Conservation (phyloP, 2,797 vertebrate species). For the Rhodeus uyekii region DNA sequence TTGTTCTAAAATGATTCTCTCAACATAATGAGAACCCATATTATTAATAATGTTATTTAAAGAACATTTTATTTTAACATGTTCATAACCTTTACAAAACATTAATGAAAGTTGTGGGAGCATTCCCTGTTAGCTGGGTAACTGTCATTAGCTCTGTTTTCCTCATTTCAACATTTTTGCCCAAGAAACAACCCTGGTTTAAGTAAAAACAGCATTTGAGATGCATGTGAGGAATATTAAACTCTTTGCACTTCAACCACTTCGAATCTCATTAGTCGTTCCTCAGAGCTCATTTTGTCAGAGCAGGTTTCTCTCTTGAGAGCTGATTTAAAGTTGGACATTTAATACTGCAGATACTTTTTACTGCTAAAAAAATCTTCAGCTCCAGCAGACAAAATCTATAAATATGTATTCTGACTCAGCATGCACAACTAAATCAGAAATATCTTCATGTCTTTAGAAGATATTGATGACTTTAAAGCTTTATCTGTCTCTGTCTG, state of each 20-base stretch:
- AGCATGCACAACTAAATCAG: not conserved
- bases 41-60: too few relatives aligned
- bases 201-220: not conserved
- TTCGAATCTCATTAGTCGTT: conserved; percentile 1
- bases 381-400: conserved; percentile 34
- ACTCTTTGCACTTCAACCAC: conserved; percentile 13
- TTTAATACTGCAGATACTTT: conserved; percentile 38
- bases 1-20: too few relatives aligned
- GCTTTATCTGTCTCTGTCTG: not conserved
- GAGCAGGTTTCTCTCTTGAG: conserved; percentile 24
- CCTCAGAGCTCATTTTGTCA: not conserved
- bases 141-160: not conserved
- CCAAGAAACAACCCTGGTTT: not conserved
- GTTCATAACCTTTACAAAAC: too few relatives aligned
- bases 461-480: not conserved
- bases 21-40: too few relatives aligned
- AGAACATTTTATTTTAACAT: too few relatives aligned
- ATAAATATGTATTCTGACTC: conserved; percentile 37
- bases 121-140: not conserved
- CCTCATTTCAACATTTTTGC: not conserved
- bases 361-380: conserved; percentile 22
- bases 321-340: conserved; percentile 35
- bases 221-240: conserved; percentile 6
- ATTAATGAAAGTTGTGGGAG: too few relatives aligned
- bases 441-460: conserved; percentile 3